Percentiles rank a stretch among this genome's conserved stretches.
These are phyloP conservation scores for Brachyistius frenatus DNA, from an alignment of 2,113 vertebrate species.

Conservation along the genomic window DNA sequence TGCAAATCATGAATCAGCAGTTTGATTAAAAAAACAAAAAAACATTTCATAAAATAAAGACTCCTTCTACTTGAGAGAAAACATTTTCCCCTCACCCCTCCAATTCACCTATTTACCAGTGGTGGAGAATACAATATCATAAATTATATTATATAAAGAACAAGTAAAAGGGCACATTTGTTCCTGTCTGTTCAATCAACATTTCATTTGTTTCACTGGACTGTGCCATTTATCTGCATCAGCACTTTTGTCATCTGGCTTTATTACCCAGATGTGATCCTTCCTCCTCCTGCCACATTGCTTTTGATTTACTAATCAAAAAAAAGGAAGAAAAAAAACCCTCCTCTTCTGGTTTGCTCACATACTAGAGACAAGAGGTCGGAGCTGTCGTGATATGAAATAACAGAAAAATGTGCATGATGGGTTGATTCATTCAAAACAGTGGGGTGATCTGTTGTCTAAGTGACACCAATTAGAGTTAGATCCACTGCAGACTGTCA, in stretches of 20 bases:
- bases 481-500: slow-evolving; percentile 43
- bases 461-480: slow-evolving; percentile 71
- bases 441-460: slow-evolving; percentile 18
- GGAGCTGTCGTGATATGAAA: slow-evolving; percentile 14
- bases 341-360: slow-evolving; percentile 5
- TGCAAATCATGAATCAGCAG: too few relatives aligned
- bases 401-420: slow-evolving; percentile 22
- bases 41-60: too few relatives aligned
- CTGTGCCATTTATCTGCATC: slow-evolving; percentile 31
- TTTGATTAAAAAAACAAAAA: too few relatives aligned
- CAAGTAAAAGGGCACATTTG: slow-evolving; percentile 18
- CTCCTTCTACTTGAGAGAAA: too few relatives aligned
- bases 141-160: not conserved
- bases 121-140: not conserved
- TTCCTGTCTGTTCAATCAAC: slow-evolving; percentile 29
- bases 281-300: slow-evolving; percentile 43
- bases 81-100: too few relatives aligned
- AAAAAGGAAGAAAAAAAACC: not conserved
- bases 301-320: slow-evolving; percentile 4
- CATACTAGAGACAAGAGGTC: slow-evolving; percentile 29
- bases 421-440: slow-evolving; percentile 46
- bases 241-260: slow-evolving; percentile 41
- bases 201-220: slow-evolving; percentile 29
- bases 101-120: not conserved
- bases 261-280: slow-evolving; percentile 57